Conservation (phyloP, 2,113 vertebrate genomes). For the Pelvicachromis taeniatus region DNA sequence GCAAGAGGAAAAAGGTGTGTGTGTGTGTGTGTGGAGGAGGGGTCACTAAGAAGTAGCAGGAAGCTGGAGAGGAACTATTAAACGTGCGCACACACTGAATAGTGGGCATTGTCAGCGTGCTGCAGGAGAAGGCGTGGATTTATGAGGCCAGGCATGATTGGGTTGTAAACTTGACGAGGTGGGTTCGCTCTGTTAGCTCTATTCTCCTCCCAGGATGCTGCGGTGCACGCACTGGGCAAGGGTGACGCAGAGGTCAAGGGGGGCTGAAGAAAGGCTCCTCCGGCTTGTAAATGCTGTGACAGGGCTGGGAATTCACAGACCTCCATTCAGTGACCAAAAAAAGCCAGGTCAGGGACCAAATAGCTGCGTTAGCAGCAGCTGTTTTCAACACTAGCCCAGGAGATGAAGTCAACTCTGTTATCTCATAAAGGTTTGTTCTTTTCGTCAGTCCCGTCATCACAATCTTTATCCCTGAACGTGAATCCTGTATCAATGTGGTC, state of each 20-base stretch:
- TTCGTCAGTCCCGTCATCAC: neutral
- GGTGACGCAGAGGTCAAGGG: slow-evolving; percentile 74
- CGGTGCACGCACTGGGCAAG: slow-evolving; percentile 67
- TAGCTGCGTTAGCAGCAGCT: slow-evolving; percentile 79
- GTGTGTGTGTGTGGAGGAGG: slow-evolving; percentile 11
- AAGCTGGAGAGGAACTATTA: slow-evolving; percentile 69
- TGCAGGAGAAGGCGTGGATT: slow-evolving; percentile 86
- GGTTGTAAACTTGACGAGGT: slow-evolving; percentile 83
- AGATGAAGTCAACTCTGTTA: neutral
- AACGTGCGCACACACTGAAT: slow-evolving; percentile 74
- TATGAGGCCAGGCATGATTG: slow-evolving; percentile 82
- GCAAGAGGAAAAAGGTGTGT: neutral
- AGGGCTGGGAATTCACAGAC: slow-evolving; percentile 80
- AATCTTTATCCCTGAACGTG: neutral
- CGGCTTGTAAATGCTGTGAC: slow-evolving; percentile 82
- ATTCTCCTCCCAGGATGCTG: slow-evolving; percentile 47
- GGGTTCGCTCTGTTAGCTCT: slow-evolving; percentile 57
- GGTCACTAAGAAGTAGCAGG: slow-evolving; percentile 66
- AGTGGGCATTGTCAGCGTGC: slow-evolving; percentile 80
- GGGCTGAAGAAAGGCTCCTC: slow-evolving; percentile 76
- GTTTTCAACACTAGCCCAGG: slow-evolving; percentile 52
- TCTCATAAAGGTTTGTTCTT: neutral
- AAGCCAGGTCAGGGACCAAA: slow-evolving; percentile 81
- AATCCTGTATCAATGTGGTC: neutral
- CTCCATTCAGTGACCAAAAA: slow-evolving; percentile 77